Percentiles rank a stretch among this genome's conserved stretches.
phyloP scores from a whole-genome alignment of 2,113 vertebrate species.

The Pseudopipra pipra region DNA sequence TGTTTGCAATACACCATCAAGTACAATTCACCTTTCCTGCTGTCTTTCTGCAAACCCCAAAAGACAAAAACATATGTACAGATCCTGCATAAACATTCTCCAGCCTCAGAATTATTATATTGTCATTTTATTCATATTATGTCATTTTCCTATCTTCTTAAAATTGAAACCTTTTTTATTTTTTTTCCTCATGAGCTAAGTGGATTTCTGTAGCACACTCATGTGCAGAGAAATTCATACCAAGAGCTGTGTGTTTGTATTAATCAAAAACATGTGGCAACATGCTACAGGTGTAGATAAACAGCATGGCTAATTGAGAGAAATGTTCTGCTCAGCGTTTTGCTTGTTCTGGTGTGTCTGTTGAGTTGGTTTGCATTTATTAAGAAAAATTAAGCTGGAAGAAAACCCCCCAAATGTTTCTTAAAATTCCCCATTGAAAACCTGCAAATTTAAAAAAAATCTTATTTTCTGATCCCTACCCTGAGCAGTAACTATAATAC shows the following conservation, averaged over 20 bases:
- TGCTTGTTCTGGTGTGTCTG: neutral
- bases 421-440: neutral
- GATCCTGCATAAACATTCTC: neutral
- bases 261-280: slow-evolving; percentile 46
- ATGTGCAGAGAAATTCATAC: neutral
- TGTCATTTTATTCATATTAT: neutral
- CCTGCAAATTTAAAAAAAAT: accelerated
- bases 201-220: neutral
- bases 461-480: neutral
- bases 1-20: neutral
- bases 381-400: neutral
- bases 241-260: slow-evolving; percentile 15
- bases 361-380: neutral
- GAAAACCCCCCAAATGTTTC: neutral
- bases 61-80: neutral
- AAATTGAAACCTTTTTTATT: neutral
- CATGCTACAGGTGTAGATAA: slow-evolving; percentile 26
- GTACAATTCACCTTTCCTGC: neutral
- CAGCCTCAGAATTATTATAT: neutral
- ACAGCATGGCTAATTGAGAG: slow-evolving; percentile 24
- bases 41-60: neutral
- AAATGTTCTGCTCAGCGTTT: slow-evolving; percentile 11
- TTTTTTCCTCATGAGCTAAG: neutral
- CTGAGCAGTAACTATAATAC: neutral
- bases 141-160: neutral